Conservation (phyloP, 2,113 vertebrate genomes). For the Tursiops truncatus region DNA sequence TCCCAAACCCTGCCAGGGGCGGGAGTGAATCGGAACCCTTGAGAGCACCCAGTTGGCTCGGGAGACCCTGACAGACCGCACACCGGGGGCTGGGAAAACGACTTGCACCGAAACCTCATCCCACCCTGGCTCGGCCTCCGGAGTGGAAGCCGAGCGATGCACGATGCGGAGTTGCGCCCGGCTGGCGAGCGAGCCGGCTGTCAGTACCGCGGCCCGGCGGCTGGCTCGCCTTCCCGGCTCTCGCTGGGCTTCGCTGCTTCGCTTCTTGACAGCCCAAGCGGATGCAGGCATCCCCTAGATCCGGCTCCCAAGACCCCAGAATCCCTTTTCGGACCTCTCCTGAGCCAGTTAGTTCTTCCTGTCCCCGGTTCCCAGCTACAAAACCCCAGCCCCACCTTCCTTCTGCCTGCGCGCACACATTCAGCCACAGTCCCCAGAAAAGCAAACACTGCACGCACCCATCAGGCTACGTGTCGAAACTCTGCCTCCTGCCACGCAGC, state of each 20-base stretch:
- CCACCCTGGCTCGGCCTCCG: neutral
- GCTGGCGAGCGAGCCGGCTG: neutral
- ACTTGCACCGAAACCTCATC: neutral
- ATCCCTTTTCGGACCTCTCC: neutral
- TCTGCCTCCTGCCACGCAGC: conserved; percentile 44
- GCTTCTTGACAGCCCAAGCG: neutral
- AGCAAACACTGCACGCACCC: conserved; percentile 16
- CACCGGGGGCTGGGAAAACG: neutral
- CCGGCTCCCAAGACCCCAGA: neutral
- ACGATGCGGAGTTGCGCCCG: conserved; percentile 35
- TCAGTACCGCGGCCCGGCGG: neutral
- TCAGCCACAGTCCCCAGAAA: conserved; percentile 35
- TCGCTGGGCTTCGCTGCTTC: neutral
- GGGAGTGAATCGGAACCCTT: neutral
- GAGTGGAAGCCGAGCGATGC: conserved; percentile 8
- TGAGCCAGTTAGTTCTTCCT: neutral
- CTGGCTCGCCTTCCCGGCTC: neutral
- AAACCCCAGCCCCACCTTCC: conserved; percentile 42
- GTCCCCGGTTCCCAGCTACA: neutral
- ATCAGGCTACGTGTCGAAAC: conserved; percentile 13
- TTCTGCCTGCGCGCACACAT: neutral
- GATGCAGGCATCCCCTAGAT: neutral
- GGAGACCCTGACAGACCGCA: neutral
- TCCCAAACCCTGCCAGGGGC: neutral
- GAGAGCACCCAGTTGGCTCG: neutral